Base-by-base conservation (phyloP, 2,888 invertebrate genomes). In the Opisthograptis luteolata region DNA sequence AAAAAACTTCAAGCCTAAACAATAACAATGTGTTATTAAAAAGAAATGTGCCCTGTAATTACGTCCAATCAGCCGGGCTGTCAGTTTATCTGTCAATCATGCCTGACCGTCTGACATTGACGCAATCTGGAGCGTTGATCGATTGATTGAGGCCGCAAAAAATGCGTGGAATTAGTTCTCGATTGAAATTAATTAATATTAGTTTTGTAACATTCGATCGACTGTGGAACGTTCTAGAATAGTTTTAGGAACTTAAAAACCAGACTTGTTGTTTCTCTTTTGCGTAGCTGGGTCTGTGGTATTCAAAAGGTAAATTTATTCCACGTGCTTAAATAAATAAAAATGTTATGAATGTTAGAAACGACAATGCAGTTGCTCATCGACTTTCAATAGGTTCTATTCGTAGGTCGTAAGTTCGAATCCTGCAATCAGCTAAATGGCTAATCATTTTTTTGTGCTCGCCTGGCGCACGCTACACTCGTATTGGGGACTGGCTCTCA, bases 21-120 rank as follows among this genome's bases (percentile, higher is more conserved):
- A 42, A 52, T 51, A 61, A 71, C 68, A 68, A 69, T 69, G 64
- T 64, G 61, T 62, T 64, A 68, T 69, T 75, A 78, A 76, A 77
- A 84, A 85, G 46, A 58, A 88, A 85, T 82, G 81, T 87, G 89
- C 86, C 81, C 76, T 70, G 87, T 88, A 89, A 88, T 88, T 87
- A 87, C 82, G 81, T 81, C 79, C 86, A 86, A 87, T 86, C 84
- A 84, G 76, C 73, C 73, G 57, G 76, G 68, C 81, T 78, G 86
- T 82, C 86, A 67, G 81, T 86, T 86, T 66, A 77, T 79, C 79
- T 66, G 83, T 87, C 87, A 85, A 79, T 86, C 87, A 84, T 52
- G 66, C 57, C 2, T 47, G 50, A 46, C 32, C 19, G 57, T 13
- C 60, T 72, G 76, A 65, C 70, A 68, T 64, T 72, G 76, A 73